phyloP scores from a whole-genome alignment of 2,113 vertebrate genomes.

The Neopipo cinnamomea region DNA sequence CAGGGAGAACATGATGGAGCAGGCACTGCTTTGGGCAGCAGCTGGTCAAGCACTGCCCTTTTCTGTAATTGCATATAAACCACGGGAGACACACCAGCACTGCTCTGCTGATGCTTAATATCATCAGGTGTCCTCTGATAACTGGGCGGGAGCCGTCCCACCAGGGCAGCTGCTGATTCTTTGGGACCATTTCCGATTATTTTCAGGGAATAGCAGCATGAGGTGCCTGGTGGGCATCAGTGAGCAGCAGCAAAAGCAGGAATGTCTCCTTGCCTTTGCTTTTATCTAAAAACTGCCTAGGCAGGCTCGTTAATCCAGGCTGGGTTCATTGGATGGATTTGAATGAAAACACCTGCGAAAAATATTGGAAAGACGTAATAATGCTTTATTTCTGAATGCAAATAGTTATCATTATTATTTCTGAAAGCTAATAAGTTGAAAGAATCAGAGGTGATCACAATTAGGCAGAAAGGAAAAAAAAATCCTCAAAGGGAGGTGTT shows the following conservation, averaged over 20 bases:
- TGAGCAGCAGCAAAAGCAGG: background rate
- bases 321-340: background rate
- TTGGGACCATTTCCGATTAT: background rate
- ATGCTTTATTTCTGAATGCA: background rate
- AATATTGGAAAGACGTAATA: background rate
- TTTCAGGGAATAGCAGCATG: background rate
- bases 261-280: background rate
- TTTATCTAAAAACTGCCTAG: background rate
- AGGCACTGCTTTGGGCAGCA: accelerated
- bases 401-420: background rate
- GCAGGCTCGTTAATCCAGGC: background rate
- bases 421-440: background rate
- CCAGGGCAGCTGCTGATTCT: background rate
- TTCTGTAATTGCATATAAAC: background rate
- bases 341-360: background rate
- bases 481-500: background rate
- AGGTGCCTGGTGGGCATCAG: background rate
- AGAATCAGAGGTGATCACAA: background rate
- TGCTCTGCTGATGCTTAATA: background rate
- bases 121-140: background rate
- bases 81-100: accelerated
- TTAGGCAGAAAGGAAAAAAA: background rate
- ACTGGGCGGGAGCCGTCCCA: background rate
- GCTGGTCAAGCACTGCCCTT: background rate
- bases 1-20: accelerated